A percentile compares a stretch with the other conserved stretches of the same genome.
Conservation (phyloP, 1,140 invertebrate genomes). For the Lethrus apterus region DNA sequence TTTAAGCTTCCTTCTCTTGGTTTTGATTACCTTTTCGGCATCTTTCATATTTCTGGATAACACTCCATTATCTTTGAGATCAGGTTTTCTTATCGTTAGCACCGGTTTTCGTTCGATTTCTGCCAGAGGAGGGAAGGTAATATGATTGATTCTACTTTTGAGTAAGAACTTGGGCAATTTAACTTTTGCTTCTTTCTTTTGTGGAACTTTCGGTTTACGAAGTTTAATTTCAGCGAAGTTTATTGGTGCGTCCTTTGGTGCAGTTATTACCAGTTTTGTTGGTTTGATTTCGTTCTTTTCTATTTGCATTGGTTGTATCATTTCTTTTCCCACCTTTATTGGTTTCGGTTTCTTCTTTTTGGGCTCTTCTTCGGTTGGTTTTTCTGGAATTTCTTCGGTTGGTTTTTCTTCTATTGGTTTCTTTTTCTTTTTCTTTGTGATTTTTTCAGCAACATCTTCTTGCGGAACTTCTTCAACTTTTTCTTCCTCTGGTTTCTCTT, state of each 20-base stretch:
- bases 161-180: constrained; percentile 57
- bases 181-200: constrained; percentile 37
- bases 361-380: not conserved
- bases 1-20: constrained; percentile 55
- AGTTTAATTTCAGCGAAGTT: constrained; percentile 39
- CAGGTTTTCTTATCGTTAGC: constrained; percentile 47
- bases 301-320: constrained; percentile 25
- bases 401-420: constrained; percentile 40
- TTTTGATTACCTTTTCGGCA: constrained; percentile 54
- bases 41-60: constrained; percentile 63
- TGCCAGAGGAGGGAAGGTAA: constrained; percentile 50
- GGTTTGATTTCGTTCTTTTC: constrained; percentile 26
- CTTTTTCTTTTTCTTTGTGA: constrained; percentile 50
- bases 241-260: constrained; percentile 20
- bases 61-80: constrained; percentile 52
- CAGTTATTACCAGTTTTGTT: constrained; percentile 18
- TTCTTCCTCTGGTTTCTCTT: constrained; percentile 7
- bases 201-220: constrained; percentile 28
- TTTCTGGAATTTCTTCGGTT: not conserved
- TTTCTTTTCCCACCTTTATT: constrained; percentile 15
- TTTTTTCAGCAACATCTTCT: constrained; percentile 24
- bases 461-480: constrained; percentile 30
- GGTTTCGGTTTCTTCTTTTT: constrained; percentile 15
- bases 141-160: constrained; percentile 55
- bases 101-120: constrained; percentile 44